A percentile compares a stretch with the other conserved stretches of the same genome.
Conservation (phyloP, 2,113 vertebrate species). For the Physeter macrocephalus region DNA sequence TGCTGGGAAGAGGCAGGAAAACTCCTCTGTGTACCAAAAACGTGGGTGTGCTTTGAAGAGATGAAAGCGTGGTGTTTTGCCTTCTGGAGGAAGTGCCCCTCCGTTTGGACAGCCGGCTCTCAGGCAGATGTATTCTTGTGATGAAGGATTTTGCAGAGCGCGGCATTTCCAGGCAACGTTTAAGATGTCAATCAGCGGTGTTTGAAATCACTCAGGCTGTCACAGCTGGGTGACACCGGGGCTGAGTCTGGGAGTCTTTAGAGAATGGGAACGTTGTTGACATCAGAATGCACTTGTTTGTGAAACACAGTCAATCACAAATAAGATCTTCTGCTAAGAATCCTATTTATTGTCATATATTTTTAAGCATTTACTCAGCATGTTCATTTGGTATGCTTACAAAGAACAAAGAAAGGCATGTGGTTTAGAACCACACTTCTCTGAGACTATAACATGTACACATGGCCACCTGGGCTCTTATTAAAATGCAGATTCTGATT, state of each 20-base stretch:
- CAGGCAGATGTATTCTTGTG: slow-evolving; percentile 64
- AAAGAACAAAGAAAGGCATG: slow-evolving; percentile 25
- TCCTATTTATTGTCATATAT: not conserved
- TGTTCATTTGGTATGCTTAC: not conserved
- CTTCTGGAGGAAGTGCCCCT: slow-evolving; percentile 61
- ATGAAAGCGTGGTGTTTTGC: slow-evolving; percentile 53
- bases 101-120: slow-evolving; percentile 38
- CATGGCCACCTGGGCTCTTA: not conserved
- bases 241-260: slow-evolving; percentile 9
- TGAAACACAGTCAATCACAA: slow-evolving; percentile 56
- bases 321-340: slow-evolving; percentile 37
- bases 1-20: not conserved
- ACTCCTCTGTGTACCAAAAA: slow-evolving; percentile 15
- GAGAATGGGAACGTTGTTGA: slow-evolving; percentile 47
- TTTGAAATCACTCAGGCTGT: slow-evolving; percentile 68
- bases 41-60: slow-evolving; percentile 56
- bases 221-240: slow-evolving; percentile 65
- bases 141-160: slow-evolving; percentile 68
- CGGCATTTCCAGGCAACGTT: slow-evolving; percentile 58
- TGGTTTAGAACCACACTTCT: not conserved
- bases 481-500: slow-evolving; percentile 28
- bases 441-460: not conserved
- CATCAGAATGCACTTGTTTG: slow-evolving; percentile 57
- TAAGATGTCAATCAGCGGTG: slow-evolving; percentile 68
- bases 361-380: slow-evolving; percentile 8